Evolutionary conservation across 2,113 vertebrate species (phyloP), one percentile per base, ranked within the genome.

Genomic region (Megaceryle maxima): DNA sequence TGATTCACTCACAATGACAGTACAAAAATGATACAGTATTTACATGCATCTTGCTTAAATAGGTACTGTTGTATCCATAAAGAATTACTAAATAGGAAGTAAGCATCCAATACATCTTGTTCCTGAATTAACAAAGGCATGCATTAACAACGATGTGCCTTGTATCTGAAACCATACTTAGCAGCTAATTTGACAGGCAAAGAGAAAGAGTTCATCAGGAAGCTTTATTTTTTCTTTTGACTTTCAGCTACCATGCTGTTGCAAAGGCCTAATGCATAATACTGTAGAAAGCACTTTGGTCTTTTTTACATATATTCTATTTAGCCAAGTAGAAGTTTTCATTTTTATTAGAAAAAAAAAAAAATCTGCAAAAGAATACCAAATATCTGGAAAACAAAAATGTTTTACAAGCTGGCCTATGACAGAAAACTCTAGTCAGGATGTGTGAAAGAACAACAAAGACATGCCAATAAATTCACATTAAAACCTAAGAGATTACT

Each of bases 161-260:
- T 92, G 59, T 88, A 93, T 84, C 78, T 92, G 88, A 81, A 85
- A 87, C 60, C 55, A 17, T 76, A 91, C 94, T 96, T 93, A 96
- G 94, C 17, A 88, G 82, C 41, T 93, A 94, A 90, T 96, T 93
- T 57, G 92, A 90, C 72, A 86, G 53, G 44, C 44, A 90, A 96
- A 68, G 60, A 72, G 37, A 63, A 88, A n/a, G 33, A 39, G 62
- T 82, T 86, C 73, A 80, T 53, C 55, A 35, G 16, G 55, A 55
- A 43, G 13, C 29, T 70, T 33, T 85, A 68, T 69, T 73, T 74
- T 50, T 31, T 33, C 24, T 88, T 89, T 68, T 72, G 80, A 72
- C 59, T 95, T 97, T 78, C 83, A 94, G 46, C 62, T 77, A 13
- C 33, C 18, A 35, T 39, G 39, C 39, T 66, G 13, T 53, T 96